Evolutionary conservation across 2,797 vertebrate genomes (phyloP).

Genomic region (Eurystomus glaucurus): DNA sequence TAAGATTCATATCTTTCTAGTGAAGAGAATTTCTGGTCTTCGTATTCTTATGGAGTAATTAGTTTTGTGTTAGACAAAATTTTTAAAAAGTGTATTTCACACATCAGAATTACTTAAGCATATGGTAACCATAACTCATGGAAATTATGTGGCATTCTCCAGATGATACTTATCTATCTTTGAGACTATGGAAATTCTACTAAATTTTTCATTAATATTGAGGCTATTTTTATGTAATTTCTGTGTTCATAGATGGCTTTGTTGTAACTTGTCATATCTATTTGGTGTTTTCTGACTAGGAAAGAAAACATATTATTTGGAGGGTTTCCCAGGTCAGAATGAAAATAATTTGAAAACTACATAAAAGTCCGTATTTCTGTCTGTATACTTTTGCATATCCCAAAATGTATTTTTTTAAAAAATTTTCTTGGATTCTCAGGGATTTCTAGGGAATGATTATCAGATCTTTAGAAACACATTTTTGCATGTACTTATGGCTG

Average conservation of each 20-base stretch:
- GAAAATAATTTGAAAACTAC: background rate
- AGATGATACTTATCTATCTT: constrained; percentile 35
- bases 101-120: constrained; percentile 28
- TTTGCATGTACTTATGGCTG: background rate
- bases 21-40: background rate
- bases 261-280: background rate
- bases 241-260: background rate
- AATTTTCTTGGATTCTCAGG: rapidly evolving
- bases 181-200: background rate
- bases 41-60: constrained; percentile 45
- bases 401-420: background rate
- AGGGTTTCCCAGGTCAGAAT: background rate
- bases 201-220: background rate
- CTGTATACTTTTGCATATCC: background rate
- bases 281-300: background rate
- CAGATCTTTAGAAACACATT: background rate
- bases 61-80: background rate
- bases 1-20: background rate
- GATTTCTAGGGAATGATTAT: background rate
- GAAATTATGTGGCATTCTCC: constrained; percentile 7
- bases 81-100: background rate
- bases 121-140: constrained; percentile 53
- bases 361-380: background rate
- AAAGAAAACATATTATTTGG: background rate
- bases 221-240: background rate